Percentiles rank a stretch among this genome's conserved stretches.
Conservation (phyloP, 2,888 invertebrate species). For the Ischnura elegans region DNA sequence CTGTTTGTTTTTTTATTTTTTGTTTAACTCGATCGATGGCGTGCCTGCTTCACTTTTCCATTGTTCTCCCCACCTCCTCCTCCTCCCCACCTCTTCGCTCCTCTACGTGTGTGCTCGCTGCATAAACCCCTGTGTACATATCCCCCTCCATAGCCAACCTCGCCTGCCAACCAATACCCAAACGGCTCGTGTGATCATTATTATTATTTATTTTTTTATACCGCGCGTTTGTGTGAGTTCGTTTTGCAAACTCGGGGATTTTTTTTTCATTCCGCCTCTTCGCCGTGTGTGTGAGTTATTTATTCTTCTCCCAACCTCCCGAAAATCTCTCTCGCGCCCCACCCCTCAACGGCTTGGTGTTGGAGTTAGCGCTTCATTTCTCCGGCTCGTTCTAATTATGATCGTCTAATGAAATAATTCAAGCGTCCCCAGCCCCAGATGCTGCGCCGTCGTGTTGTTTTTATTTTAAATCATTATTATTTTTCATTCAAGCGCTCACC, state of each 20-base stretch:
- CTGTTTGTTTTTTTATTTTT: slow-evolving; percentile 17
- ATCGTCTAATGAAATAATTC: slow-evolving; percentile 48
- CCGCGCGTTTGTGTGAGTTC: neutral
- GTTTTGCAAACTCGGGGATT: slow-evolving; percentile 18
- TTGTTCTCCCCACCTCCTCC: neutral
- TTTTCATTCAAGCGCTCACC: neutral
- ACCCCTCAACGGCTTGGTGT: neutral
- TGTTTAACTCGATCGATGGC: slow-evolving; percentile 42
- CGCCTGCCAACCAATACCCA: neutral
- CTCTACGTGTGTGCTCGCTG: neutral
- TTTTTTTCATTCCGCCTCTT: slow-evolving; percentile 5
- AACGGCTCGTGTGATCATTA: neutral
- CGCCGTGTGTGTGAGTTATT: neutral
- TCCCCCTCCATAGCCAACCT: neutral
- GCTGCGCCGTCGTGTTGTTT: no score
- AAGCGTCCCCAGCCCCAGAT: neutral
- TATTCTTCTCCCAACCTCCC: neutral
- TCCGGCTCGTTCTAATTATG: slow-evolving; percentile 27
- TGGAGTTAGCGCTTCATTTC: slow-evolving; percentile 57
- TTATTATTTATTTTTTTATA: neutral
- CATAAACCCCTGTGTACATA: neutral
- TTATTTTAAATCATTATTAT: neutral
- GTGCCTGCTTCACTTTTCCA: slow-evolving; percentile 7
- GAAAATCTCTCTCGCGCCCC: neutral
- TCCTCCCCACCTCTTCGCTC: neutral